Conservation (phyloP, 2,888 invertebrate genomes). For the Drosophila putrida region DNA sequence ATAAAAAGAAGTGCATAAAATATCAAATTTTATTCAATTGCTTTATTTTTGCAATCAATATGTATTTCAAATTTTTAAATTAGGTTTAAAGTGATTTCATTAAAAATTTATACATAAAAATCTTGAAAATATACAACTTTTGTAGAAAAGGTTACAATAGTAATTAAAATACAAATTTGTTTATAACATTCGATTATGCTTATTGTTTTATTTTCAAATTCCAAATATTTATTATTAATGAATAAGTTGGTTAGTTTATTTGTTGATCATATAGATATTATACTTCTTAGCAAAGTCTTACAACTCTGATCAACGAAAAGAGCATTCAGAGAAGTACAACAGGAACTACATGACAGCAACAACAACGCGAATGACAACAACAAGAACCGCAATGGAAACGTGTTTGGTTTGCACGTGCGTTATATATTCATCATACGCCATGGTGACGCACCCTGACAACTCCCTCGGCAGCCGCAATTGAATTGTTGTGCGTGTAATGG, state of each 20-base stretch:
- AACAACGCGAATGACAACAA: conserved; percentile 26
- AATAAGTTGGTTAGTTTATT: too few relatives aligned
- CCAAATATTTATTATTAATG: neutral
- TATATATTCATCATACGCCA: conserved; percentile 78
- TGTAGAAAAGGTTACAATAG: too few relatives aligned
- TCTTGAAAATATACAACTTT: neutral
- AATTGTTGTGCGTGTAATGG: conserved; percentile 41
- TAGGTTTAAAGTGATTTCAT: neutral
- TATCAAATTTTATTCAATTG: too few relatives aligned
- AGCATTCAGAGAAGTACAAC: conserved; percentile 18
- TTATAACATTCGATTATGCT: neutral
- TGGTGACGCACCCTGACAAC: conserved; percentile 59
- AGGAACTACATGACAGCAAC: conserved; percentile 38
- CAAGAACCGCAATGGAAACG: conserved; percentile 47
- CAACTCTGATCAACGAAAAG: conserved; percentile 5
- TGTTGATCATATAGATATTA: neutral
- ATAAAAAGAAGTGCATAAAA: neutral
- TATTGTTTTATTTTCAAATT: neutral
- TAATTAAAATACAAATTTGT: neutral
- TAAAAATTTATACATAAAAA: neutral
- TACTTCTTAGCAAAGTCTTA: conserved; percentile 1
- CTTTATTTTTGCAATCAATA: too few relatives aligned
- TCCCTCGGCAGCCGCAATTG: conserved; percentile 27
- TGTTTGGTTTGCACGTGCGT: conserved; percentile 72
- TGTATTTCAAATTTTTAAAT: too few relatives aligned